Conservation (phyloP, 2,888 invertebrate species). For the Pollenia angustigena region DNA sequence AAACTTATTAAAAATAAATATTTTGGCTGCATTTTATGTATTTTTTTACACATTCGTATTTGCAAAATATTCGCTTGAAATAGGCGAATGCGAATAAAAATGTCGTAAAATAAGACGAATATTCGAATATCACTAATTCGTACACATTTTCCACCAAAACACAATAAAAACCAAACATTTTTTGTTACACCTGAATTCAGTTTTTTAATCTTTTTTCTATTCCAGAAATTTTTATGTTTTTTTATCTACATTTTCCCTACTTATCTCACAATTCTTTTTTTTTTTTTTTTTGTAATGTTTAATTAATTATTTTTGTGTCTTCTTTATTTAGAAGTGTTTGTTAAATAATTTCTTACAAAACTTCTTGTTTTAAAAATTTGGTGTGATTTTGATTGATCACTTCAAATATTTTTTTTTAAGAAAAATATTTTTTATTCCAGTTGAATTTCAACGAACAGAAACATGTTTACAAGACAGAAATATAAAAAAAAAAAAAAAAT, state of each 20-base stretch:
- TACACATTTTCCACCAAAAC: no score
- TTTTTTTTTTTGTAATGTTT: slow-evolving; percentile 9
- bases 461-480: slow-evolving; percentile 41
- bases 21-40: no score
- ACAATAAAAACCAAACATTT: no score
- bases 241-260: slow-evolving; percentile 2
- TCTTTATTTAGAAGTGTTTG: background rate
- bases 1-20: no score
- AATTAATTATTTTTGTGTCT: slow-evolving; percentile 60
- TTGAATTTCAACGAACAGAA: slow-evolving; percentile 33
- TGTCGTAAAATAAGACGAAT: no score
- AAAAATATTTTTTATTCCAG: slow-evolving; percentile 19
- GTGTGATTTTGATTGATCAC: slow-evolving; percentile 71
- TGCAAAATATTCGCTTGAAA: no score
- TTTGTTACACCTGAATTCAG: background rate
- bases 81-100: no score
- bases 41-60: no score
- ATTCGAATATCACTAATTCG: no score
- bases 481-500: slow-evolving; percentile 13
- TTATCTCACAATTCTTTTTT: slow-evolving; percentile 29
- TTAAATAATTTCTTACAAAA: slow-evolving; percentile 31
- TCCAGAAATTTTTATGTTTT: background rate
- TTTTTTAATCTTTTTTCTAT: background rate
- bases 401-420: slow-evolving; percentile 47
- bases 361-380: slow-evolving; percentile 32